A percentile compares a stretch with the other conserved stretches of the same genome.
Conservation (phyloP, 2,888 invertebrate genomes). For the Rhaphigaster nebulosa region DNA sequence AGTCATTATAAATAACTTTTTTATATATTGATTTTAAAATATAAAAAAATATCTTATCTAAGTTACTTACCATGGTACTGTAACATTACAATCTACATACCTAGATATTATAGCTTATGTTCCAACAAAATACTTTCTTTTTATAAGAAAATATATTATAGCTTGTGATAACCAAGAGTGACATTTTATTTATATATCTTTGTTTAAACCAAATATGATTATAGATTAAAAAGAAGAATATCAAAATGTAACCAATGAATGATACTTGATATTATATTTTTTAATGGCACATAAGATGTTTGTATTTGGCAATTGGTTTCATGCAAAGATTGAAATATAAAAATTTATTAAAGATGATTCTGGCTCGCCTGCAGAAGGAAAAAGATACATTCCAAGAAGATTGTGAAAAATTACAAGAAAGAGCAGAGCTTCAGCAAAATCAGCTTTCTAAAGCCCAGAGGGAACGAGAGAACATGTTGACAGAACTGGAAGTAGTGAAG, state of each 20-base stretch:
- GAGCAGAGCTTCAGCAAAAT: constrained; percentile 84
- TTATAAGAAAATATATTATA: background rate
- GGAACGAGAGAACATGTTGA: constrained; percentile 86
- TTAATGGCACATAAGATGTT: background rate
- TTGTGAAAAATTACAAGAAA: constrained; percentile 84
- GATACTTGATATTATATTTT: background rate
- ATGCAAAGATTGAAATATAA: background rate
- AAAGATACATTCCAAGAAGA: constrained; percentile 86
- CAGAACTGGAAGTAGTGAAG: constrained; percentile 87
- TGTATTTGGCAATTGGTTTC: background rate
- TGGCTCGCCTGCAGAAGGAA: constrained; percentile 88
- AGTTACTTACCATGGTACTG: background rate
- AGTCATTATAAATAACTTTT: background rate
- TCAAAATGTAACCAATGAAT: background rate
- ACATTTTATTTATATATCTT: background rate
- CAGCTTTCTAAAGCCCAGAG: constrained; percentile 86
- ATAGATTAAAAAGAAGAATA: background rate
- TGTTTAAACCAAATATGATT: background rate
- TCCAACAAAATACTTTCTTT: background rate
- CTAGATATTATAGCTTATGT: background rate
- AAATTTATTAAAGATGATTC: constrained; percentile 74
- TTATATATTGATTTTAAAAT: background rate
- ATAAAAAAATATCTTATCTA: background rate
- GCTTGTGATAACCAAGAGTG: background rate
- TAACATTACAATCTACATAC: background rate